Evolutionary conservation across 1,140 invertebrate species (phyloP), one percentile per base, ranked within the genome.

Genomic region (Druon quercuslanigerum): DNA sequence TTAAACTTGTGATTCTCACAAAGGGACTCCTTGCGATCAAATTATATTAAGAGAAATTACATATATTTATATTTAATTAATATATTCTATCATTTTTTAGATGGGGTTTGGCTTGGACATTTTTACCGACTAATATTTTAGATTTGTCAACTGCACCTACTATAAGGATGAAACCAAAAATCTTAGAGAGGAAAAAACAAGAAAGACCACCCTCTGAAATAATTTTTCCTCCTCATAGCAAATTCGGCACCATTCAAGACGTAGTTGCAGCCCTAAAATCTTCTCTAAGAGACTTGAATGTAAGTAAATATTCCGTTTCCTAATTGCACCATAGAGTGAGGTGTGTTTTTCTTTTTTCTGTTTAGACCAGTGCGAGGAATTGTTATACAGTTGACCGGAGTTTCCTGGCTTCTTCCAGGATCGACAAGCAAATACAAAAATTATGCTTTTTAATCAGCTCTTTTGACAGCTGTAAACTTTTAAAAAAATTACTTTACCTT

Each of bases 41-140:
- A 33, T 33, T 33, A 33, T 33, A 33, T 5, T 33, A 33, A 33
- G 25, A 33, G 25, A 33, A 33, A 12, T 51, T 19, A 57, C 16
- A 72, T 54, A 12, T 51, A 73, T 51, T 50, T 46, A 14, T 40
- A 72, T 16, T 70, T 52, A 72, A 72, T 71, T 50, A 51, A 50
- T 66, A 46, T 66, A 80, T 74, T 56, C 16, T 74, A 72, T 66
- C 20, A 50, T 79, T 33, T 72, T 75, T 79, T 16, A 92, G 95
- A 82, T 96, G 95, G 95, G 95, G 94, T 8, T 84, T 96, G 57
- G 95, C 95, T 52, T 96, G 95, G 95, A 94, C 94, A 17, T 95
- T 93, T 87, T 51, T 87, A 71, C 74, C 92, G n/a, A 87, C 89
- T 79, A 87, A 90, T 76, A 75, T 89, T 73, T 70, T 92, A 19